phyloP scores from a whole-genome alignment of 1,140 invertebrate genomes.

The Eciton burchellii region DNA sequence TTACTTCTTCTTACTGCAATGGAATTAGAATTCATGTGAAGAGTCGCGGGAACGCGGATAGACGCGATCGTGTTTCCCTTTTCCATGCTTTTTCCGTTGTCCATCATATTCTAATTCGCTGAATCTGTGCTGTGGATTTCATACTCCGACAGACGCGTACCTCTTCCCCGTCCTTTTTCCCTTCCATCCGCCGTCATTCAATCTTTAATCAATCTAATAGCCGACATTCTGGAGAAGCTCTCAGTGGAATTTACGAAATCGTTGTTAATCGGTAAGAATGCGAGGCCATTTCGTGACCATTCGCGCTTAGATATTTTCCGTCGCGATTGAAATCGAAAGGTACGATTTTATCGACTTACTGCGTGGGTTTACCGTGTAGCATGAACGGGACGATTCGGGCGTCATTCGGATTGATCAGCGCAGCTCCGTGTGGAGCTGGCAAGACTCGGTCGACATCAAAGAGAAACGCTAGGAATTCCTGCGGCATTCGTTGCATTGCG shows the following conservation, averaged over 20 bases:
- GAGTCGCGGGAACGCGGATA: background rate
- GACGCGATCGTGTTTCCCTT: constrained; percentile 3
- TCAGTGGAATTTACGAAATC: constrained; percentile 48
- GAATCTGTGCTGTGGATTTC: constrained; percentile 35
- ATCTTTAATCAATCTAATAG: constrained; percentile 37
- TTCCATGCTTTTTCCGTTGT: background rate
- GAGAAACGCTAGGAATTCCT: background rate
- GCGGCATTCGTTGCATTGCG: background rate
- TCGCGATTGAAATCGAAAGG: constrained; percentile 2
- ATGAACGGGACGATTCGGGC: constrained; percentile 7
- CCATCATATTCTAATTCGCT: constrained; percentile 28
- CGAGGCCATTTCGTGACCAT: too few relatives aligned
- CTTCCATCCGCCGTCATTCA: background rate
- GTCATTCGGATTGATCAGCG: constrained; percentile 27
- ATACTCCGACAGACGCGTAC: constrained; percentile 45
- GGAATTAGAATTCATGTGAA: constrained; percentile 6
- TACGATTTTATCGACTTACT: background rate
- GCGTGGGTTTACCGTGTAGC: background rate
- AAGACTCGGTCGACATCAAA: constrained; percentile 37
- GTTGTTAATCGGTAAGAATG: constrained; percentile 28
- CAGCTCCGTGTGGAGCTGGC: background rate
- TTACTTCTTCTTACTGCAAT: background rate
- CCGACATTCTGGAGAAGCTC: constrained; percentile 27
- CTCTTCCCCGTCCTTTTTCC: background rate
- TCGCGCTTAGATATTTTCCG: constrained; percentile 27